Percentiles rank a stretch among this genome's conserved stretches.
phyloP scores from a whole-genome alignment of 2,797 vertebrate genomes.

The Enteromius viviparus region DNA sequence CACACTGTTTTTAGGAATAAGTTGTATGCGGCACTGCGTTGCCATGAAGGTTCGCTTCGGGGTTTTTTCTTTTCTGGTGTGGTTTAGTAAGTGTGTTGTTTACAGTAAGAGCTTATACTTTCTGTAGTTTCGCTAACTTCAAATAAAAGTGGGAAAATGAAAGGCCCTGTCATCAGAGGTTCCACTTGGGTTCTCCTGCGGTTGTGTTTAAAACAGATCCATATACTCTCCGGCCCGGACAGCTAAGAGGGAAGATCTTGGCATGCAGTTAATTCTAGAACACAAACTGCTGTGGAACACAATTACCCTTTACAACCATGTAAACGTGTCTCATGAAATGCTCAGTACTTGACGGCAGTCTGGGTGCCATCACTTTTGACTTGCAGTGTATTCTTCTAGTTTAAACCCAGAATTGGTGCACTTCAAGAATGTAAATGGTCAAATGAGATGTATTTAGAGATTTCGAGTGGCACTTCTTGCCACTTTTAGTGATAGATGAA shows the following conservation, averaged over 20 bases:
- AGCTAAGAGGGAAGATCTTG: slow-evolving; percentile 49
- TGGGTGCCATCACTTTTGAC: slow-evolving; percentile 67
- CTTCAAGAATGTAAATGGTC: not conserved
- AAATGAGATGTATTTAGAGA: not conserved
- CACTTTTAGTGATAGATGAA: not conserved
- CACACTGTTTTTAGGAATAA: slow-evolving; percentile 61
- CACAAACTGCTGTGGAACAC: slow-evolving; percentile 60
- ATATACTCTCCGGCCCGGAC: slow-evolving; percentile 49
- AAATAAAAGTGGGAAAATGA: slow-evolving; percentile 80
- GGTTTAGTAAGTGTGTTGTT: slow-evolving; percentile 83
- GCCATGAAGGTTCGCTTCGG: slow-evolving; percentile 68
- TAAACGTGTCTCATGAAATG: slow-evolving; percentile 66
- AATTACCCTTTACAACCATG: slow-evolving; percentile 64
- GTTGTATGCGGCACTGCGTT: slow-evolving; percentile 57
- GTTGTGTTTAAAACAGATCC: slow-evolving; percentile 60
- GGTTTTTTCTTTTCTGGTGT: slow-evolving; percentile 74
- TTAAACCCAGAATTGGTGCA: not conserved
- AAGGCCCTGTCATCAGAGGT: slow-evolving; percentile 76
- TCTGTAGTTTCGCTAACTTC: slow-evolving; percentile 76
- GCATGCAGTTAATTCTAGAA: slow-evolving; percentile 61
- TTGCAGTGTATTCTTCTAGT: slow-evolving; percentile 56
- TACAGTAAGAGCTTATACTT: slow-evolving; percentile 78
- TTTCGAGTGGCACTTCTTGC: not conserved
- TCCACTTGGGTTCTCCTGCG: slow-evolving; percentile 72
- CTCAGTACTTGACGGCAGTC: slow-evolving; percentile 6